Percentiles rank a stretch among this genome's conserved stretches.
Evolutionary conservation across 2,797 vertebrate species (phyloP).

Genomic region (Pseudochromis fuscus): DNA sequence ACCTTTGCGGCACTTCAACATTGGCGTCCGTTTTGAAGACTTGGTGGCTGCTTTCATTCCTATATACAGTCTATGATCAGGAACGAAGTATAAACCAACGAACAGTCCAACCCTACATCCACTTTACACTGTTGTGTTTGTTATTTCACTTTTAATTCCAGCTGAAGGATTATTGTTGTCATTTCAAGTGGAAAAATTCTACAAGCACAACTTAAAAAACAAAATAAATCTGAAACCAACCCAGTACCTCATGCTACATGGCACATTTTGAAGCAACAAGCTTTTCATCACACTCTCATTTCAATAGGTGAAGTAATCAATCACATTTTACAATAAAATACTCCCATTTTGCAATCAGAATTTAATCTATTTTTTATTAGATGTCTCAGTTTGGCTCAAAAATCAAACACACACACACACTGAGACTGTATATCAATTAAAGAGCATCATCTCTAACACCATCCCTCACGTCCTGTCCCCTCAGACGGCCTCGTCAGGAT

Average conservation of each 20-base stretch:
- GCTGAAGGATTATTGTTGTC: background rate
- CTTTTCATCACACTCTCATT: background rate
- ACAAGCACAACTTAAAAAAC: background rate
- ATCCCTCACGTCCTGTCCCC: constrained; percentile 79
- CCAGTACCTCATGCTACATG: background rate
- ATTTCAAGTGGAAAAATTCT: background rate
- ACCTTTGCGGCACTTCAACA: too few relatives aligned
- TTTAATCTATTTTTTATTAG: background rate
- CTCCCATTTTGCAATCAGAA: background rate
- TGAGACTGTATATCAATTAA: constrained; percentile 73
- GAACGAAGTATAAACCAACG: too few relatives aligned
- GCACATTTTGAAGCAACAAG: background rate
- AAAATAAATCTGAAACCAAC: background rate
- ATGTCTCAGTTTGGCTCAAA: background rate
- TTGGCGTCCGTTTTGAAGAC: too few relatives aligned
- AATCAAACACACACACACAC: constrained; percentile 8
- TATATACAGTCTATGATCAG: too few relatives aligned
- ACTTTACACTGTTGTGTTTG: too few relatives aligned
- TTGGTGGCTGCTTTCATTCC: too few relatives aligned
- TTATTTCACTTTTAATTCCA: background rate
- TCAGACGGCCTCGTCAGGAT: constrained; percentile 80
- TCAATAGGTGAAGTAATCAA: background rate
- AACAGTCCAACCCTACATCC: too few relatives aligned
- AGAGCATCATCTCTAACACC: constrained; percentile 68
- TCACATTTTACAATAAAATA: background rate